Evolutionary conservation across 2,888 invertebrate genomes (phyloP), one percentile per base, ranked within the genome.

Genomic region (Dromius quadrimaculatus): DNA sequence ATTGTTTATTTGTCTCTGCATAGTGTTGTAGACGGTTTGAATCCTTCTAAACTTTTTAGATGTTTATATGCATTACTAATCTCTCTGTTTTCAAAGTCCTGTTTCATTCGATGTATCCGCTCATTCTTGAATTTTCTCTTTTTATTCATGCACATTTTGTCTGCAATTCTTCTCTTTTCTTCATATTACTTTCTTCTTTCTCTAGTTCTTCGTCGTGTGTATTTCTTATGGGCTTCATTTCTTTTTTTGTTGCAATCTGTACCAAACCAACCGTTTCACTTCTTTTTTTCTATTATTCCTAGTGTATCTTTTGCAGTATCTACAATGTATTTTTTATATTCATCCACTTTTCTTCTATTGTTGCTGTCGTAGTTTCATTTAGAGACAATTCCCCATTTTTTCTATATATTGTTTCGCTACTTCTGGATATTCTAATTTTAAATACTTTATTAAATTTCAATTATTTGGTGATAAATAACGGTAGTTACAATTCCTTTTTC

Each of bases 161-260:
- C 45, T 45, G 45, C 45, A 2, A 2, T 20, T 45, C 20, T 45
- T 45, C 45, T 45, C 20, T 20, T 9, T 20, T 45, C 20, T n/a
- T 45, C 45, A 20, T 9, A 45, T 17, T 45, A 19, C 19, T 45
- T 20, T 20, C 20, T 45, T n/a, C 45, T 45, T 45, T 45, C 45
- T 45, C 45, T 45, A 2, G 45, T 45, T 11, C 20, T 45, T 6
- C 45, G 45, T 9, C 20, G 45, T 17, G 20, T 19, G 45, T 45
- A 45, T n/a, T 45, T 45, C n/a, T n/a, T n/a, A n/a, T n/a, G n/a
- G n/a, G n/a, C n/a, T n/a, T n/a, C n/a, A n/a, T n/a, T n/a, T n/a
- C n/a, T n/a, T n/a, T n/a, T n/a, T n/a, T n/a, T n/a, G n/a, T n/a
- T n/a, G n/a, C n/a, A n/a, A n/a, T n/a, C n/a, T n/a, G n/a, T n/a